A percentile compares a stretch with the other conserved stretches of the same genome.
phyloP scores from a whole-genome alignment of 2,113 vertebrate species.

The Vulpes lagopus region DNA sequence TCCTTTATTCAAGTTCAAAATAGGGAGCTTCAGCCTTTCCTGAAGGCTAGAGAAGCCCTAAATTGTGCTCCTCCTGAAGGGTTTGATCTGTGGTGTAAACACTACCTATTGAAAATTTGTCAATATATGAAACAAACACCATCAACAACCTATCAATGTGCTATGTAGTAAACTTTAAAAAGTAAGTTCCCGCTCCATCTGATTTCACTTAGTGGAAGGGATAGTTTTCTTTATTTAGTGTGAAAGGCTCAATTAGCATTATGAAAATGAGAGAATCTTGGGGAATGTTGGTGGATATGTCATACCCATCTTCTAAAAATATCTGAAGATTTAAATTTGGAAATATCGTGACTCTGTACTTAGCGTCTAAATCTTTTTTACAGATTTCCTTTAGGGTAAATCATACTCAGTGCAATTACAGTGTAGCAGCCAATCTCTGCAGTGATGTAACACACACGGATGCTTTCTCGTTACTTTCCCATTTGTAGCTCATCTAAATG shows the following conservation, averaged over 20 bases:
- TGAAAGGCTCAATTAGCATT: not conserved
- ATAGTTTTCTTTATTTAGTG: not conserved
- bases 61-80: not conserved
- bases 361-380: not conserved
- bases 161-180: not conserved
- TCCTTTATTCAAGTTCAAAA: not conserved
- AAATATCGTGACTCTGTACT: not conserved
- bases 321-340: slow-evolving; percentile 4
- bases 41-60: not conserved
- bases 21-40: not conserved
- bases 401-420: not conserved
- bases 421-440: not conserved
- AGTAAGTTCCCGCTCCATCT: not conserved
- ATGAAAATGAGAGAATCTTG: not conserved
- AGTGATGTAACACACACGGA: not conserved
- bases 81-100: not conserved
- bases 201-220: not conserved
- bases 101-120: not conserved
- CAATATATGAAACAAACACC: not conserved
- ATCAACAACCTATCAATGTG: not conserved
- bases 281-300: not conserved
- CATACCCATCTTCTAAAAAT: not conserved
- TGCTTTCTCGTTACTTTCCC: not conserved
- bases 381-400: not conserved
- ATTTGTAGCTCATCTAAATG: not conserved